phyloP scores from a whole-genome alignment of 2,797 vertebrate genomes.

The Rhabdophis nuchalis region DNA sequence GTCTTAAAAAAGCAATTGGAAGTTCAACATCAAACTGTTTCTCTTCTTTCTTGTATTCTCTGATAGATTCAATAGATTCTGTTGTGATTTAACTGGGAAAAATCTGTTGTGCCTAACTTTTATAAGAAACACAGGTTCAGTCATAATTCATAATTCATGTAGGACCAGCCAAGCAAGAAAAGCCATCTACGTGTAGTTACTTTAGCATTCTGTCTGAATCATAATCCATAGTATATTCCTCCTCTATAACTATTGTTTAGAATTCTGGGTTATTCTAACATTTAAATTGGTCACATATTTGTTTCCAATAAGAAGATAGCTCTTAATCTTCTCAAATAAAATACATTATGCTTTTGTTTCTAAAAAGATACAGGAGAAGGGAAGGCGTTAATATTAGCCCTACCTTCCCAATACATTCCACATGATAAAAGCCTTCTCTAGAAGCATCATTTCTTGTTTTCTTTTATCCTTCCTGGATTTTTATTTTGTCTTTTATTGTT shows the following conservation, averaged over 20 bases:
- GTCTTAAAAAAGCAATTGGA: neutral
- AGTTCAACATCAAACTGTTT: neutral
- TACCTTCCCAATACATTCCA: neutral
- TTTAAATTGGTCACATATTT: neutral
- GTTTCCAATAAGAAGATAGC: neutral
- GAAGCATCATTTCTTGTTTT: neutral
- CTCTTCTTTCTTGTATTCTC: neutral
- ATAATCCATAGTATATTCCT: neutral
- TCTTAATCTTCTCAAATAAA: neutral
- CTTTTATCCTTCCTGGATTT: neutral
- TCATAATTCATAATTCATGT: neutral
- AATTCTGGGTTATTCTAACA: neutral
- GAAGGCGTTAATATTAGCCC: neutral
- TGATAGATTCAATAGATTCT: neutral
- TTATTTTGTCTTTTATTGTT: conserved; percentile 11
- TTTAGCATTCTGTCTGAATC: neutral
- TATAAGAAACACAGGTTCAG: neutral
- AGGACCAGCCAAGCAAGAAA: neutral
- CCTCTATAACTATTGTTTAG: neutral
- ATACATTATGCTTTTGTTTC: neutral
- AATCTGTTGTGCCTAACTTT: neutral
- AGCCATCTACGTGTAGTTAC: neutral
- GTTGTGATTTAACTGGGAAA: neutral
- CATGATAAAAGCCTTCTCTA: neutral
- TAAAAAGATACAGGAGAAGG: neutral